A percentile compares a stretch with the other conserved stretches of the same genome.
Conservation (phyloP, 2,797 vertebrate genomes). For the Eulemur albifrons region DNA sequence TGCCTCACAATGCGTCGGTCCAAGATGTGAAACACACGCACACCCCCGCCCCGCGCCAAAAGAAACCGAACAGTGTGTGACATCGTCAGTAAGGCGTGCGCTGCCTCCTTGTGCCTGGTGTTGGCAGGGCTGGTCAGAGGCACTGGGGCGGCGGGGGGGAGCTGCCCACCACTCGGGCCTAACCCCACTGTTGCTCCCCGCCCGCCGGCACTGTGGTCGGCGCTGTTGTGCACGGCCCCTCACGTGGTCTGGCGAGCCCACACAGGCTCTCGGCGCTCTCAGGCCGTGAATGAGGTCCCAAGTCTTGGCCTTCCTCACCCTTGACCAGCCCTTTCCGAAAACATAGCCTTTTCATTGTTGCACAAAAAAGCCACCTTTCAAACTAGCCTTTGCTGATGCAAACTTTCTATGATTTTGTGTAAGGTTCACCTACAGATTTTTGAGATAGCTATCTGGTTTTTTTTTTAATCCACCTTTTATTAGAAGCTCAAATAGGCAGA, state of each 20-base stretch:
- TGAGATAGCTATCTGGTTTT: not conserved
- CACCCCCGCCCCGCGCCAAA: no score
- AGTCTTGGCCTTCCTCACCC: not conserved
- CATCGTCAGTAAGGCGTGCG: not conserved
- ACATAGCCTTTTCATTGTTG: not conserved
- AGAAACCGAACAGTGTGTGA: accelerated
- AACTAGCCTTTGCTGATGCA: not conserved
- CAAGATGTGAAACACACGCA: not conserved
- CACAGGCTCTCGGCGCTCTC: not conserved
- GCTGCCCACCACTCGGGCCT: not conserved
- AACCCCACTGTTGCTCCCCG: not conserved
- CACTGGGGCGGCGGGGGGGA: accelerated
- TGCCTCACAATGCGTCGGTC: not conserved
- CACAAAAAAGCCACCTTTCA: not conserved
- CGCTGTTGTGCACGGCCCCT: accelerated
- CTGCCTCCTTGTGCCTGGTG: not conserved
- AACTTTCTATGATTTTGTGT: not conserved
- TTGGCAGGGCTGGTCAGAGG: not conserved
- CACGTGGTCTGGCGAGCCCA: not conserved
- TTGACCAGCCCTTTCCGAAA: not conserved
- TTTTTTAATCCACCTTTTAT: not conserved
- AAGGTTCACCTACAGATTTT: not conserved
- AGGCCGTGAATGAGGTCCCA: not conserved
- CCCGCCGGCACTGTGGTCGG: not conserved
- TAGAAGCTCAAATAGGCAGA: not conserved